phyloP scores from a whole-genome alignment of 2,888 invertebrate species.

The Hanleya hanleyi region DNA sequence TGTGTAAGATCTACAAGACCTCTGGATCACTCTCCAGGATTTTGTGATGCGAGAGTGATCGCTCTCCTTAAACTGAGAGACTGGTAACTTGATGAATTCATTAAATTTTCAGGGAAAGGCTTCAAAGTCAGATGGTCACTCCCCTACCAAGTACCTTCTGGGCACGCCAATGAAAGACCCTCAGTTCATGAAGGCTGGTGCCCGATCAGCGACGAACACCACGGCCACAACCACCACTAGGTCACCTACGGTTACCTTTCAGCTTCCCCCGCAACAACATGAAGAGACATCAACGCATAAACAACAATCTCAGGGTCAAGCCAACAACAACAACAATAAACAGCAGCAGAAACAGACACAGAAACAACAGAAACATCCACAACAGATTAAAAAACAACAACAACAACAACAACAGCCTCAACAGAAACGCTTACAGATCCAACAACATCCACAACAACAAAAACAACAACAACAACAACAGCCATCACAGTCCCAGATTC shows the following conservation, averaged over 20 bases:
- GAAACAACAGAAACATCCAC: not conserved
- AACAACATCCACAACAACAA: not conserved
- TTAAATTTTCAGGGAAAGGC: conserved; percentile 9
- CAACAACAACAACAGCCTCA: conserved; percentile 2
- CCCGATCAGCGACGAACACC: not conserved
- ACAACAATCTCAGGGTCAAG: too few species aligned
- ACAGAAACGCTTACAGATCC: not conserved
- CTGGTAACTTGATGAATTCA: not conserved
- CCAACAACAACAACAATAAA: not conserved
- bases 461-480: conserved; percentile 8
- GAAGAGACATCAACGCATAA: not conserved
- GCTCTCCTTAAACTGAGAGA: too few species aligned
- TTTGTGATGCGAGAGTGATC: too few species aligned
- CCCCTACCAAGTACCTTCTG: conserved; percentile 56
- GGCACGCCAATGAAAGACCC: conserved; percentile 58
- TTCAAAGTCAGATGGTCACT: conserved; percentile 34
- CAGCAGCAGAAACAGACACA: not conserved
- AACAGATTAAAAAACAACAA: not conserved
- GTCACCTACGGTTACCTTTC: not conserved
- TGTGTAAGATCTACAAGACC: too few species aligned
- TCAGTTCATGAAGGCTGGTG: conserved; percentile 47
- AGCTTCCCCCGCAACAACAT: not conserved
- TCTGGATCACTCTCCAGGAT: too few species aligned
- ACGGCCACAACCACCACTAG: not conserved
- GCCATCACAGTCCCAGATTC: not conserved